phyloP scores from a whole-genome alignment of 1,140 invertebrate species.

The Euwallacea fornicatus region DNA sequence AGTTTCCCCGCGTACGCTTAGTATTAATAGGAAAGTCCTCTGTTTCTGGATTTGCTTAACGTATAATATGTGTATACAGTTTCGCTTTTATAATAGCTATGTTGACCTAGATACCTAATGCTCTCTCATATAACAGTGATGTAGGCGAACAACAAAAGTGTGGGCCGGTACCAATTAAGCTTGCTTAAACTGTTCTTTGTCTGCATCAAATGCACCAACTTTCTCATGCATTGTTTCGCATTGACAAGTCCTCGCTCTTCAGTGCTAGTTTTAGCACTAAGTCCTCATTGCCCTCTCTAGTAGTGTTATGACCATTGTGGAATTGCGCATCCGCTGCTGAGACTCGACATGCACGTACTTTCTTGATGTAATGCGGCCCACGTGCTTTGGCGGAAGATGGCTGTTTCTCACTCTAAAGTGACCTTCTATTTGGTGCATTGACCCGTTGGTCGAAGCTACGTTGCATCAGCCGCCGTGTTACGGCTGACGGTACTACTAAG shows the following conservation, averaged over 20 bases:
- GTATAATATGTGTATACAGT: constrained; percentile 6
- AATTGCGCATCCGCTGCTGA: too few relatives aligned
- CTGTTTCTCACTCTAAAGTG: constrained; percentile 32
- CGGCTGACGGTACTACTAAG: too few relatives aligned
- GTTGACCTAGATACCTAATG: constrained; percentile 25
- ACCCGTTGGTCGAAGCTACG: constrained; percentile 16
- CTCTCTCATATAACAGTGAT: constrained; percentile 22
- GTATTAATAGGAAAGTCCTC: too few relatives aligned
- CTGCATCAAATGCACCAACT: background rate
- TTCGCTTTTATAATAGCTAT: constrained; percentile 28
- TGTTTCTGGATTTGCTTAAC: too few relatives aligned
- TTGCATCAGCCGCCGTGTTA: constrained; percentile 1
- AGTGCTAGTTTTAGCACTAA: too few relatives aligned
- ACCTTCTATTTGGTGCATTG: constrained; percentile 32
- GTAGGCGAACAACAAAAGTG: constrained; percentile 14
- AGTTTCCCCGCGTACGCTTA: too few relatives aligned
- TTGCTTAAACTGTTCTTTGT: constrained; percentile 11
- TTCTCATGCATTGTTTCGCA: too few relatives aligned
- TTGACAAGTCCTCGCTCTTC: too few relatives aligned
- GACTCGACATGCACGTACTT: constrained; percentile 11
- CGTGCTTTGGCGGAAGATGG: constrained; percentile 27
- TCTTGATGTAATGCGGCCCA: constrained; percentile 24
- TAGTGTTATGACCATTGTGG: too few relatives aligned
- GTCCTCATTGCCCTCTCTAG: too few relatives aligned
- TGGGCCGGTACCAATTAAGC: background rate